These are phyloP conservation scores for Tetragonisca angustula DNA, from an alignment of 2,888 invertebrate species.

Conservation along the genomic window DNA sequence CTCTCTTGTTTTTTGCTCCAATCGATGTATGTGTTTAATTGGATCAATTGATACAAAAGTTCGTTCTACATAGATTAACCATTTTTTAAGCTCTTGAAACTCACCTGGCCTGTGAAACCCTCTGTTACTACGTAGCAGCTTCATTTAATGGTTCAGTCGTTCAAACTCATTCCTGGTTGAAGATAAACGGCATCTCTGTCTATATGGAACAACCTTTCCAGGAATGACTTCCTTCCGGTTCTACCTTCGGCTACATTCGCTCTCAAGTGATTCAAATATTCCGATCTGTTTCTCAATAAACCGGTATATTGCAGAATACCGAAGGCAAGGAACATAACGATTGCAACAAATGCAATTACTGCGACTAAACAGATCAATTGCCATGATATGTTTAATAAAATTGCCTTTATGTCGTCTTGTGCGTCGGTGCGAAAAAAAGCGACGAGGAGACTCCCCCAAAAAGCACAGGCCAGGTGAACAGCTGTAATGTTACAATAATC, in stretches of 20 bases:
- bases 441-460: slow-evolving; percentile 76
- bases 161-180: slow-evolving; percentile 64
- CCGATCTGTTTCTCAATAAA: slow-evolving; percentile 74
- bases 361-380: slow-evolving; percentile 71
- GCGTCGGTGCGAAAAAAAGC: slow-evolving; percentile 66
- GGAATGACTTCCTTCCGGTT: slow-evolving; percentile 54
- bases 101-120: slow-evolving; percentile 1
- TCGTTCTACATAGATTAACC: background rate
- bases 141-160: background rate
- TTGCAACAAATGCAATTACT: slow-evolving; percentile 53
- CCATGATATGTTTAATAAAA: slow-evolving; percentile 70
- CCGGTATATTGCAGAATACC: slow-evolving; percentile 61
- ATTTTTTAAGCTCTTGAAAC: background rate
- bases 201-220: slow-evolving; percentile 69
- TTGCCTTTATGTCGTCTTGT: background rate
- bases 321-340: slow-evolving; percentile 64
- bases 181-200: slow-evolving; percentile 68
- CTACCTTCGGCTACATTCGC: slow-evolving; percentile 62
- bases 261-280: slow-evolving; percentile 73
- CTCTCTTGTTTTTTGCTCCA: background rate
- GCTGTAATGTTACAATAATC: slow-evolving; percentile 81
- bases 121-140: background rate
- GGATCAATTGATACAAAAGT: background rate
- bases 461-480: slow-evolving; percentile 77
- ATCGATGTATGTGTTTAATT: background rate